Conservation (phyloP, 2,888 invertebrate genomes). For the Chymomyza amoena region DNA sequence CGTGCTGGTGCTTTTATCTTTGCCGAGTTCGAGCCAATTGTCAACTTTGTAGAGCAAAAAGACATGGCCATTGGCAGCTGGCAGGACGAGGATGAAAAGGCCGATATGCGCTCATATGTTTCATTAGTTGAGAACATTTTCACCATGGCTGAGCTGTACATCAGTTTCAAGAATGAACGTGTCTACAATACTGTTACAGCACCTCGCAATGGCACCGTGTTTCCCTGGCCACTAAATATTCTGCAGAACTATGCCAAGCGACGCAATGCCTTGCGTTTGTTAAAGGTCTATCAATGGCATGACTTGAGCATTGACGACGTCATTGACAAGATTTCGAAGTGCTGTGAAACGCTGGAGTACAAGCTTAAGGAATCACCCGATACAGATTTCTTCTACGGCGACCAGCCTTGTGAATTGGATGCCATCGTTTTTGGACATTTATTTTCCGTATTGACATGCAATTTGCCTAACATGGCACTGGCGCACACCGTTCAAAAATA, state of each 20-base stretch:
- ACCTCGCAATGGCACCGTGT: slow-evolving; percentile 91
- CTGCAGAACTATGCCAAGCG: slow-evolving; percentile 89
- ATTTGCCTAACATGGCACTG: slow-evolving; percentile 89
- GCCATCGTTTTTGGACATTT: slow-evolving; percentile 98
- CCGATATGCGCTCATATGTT: slow-evolving; percentile 96
- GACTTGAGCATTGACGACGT: slow-evolving; percentile 89
- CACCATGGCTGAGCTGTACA: slow-evolving; percentile 92
- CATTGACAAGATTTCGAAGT: slow-evolving; percentile 85
- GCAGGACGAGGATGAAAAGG: slow-evolving; percentile 87
- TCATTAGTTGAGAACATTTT: slow-evolving; percentile 93
- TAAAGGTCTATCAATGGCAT: slow-evolving; percentile 90
- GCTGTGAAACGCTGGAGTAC: slow-evolving; percentile 92
- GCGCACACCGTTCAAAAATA: slow-evolving; percentile 89
- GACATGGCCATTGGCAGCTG: slow-evolving; percentile 87
- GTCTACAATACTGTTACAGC: slow-evolving; percentile 91
- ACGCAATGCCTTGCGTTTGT: slow-evolving; percentile 83
- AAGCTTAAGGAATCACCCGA: slow-evolving; percentile 86
- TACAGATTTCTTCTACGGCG: slow-evolving; percentile 87
- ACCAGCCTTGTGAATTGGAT: slow-evolving; percentile 95
- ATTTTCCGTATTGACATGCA: slow-evolving; percentile 95
- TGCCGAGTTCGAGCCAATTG: slow-evolving; percentile 94
- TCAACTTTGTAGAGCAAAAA: slow-evolving; percentile 92
- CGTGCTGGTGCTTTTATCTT: slow-evolving; percentile 93
- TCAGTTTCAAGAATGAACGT: slow-evolving; percentile 91
- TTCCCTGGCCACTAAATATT: slow-evolving; percentile 94